These are phyloP conservation scores for Triplophysa yarkandensis DNA, from an alignment of 2,797 vertebrate species.

Conservation along the genomic window DNA sequence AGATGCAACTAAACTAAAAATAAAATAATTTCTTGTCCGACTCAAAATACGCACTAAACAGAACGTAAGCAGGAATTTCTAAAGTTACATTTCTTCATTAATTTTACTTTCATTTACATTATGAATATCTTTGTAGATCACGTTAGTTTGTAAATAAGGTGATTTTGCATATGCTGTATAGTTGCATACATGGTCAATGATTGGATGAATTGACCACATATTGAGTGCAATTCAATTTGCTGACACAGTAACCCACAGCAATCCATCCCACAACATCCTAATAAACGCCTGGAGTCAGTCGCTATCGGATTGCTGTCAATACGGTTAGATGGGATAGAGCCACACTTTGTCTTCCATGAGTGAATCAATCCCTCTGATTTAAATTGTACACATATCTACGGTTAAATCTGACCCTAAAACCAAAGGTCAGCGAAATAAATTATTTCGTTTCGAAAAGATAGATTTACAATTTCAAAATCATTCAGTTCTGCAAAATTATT, in stretches of 20 bases:
- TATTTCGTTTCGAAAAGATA: neutral
- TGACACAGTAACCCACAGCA: slow-evolving; percentile 37
- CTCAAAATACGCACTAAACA: slow-evolving; percentile 5
- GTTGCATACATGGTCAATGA: slow-evolving; percentile 21
- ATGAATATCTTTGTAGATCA: neutral
- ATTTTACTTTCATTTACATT: neutral
- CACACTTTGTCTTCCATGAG: slow-evolving; percentile 6
- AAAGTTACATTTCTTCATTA: neutral
- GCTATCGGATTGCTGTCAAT: slow-evolving; percentile 67
- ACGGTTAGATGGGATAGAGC: slow-evolving; percentile 28
- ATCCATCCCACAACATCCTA: slow-evolving; percentile 40
- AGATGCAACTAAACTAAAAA: slow-evolving; percentile 39
- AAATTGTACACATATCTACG: slow-evolving; percentile 5
- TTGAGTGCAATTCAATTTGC: slow-evolving; percentile 37
- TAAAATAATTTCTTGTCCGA: slow-evolving; percentile 15
- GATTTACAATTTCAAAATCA: too few relatives aligned
- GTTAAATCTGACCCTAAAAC: slow-evolving; percentile 12
- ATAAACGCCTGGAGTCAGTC: slow-evolving; percentile 62
- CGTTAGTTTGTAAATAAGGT: neutral
- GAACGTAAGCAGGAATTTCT: neutral
- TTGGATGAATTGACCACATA: slow-evolving; percentile 36
- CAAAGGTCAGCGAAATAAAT: neutral
- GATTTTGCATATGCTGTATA: neutral
- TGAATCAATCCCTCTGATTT: slow-evolving; percentile 30
- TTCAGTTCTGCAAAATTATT: too few relatives aligned